Conservation (phyloP, 1,140 invertebrate genomes). For the Spodoptera litura region DNA sequence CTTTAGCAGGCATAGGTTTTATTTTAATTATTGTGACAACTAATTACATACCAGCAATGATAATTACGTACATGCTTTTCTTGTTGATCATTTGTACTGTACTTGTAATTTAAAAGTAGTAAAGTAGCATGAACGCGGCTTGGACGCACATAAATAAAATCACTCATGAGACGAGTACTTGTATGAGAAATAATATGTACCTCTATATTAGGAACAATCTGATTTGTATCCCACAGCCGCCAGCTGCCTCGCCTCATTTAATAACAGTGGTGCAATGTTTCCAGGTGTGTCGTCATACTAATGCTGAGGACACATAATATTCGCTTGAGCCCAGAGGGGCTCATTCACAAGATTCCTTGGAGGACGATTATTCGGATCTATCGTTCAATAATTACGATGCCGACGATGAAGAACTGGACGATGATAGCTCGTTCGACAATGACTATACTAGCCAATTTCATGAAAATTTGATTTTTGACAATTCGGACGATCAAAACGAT, state of each 20-base stretch:
- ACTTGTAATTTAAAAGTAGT: not conserved
- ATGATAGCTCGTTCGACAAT: slow-evolving; percentile 5
- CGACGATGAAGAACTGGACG: not conserved
- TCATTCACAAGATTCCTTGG: not conserved
- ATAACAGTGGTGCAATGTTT: slow-evolving; percentile 18
- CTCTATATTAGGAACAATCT: too few species aligned
- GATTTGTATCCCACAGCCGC: too few species aligned
- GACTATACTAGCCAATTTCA: slow-evolving; percentile 21
- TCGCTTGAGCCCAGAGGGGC: slow-evolving; percentile 44
- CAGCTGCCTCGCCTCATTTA: too few species aligned
- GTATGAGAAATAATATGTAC: too few species aligned
- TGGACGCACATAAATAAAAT: too few species aligned
- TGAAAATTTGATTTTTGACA: not conserved
- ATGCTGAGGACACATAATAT: slow-evolving; percentile 39
- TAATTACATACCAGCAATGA: too few species aligned
- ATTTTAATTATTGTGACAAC: not conserved
- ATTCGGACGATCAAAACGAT: not conserved
- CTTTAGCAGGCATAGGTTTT: slow-evolving; percentile 7
- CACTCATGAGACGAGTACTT: too few species aligned
- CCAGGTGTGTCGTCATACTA: slow-evolving; percentile 64
- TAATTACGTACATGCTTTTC: too few species aligned
- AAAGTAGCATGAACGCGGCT: too few species aligned
- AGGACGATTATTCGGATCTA: not conserved
- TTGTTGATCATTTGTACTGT: too few species aligned
- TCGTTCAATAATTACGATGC: not conserved